Percentiles rank a stretch among this genome's conserved stretches.
phyloP scores from a whole-genome alignment of 2,888 invertebrate species.

The Perizoma affinitatum region DNA sequence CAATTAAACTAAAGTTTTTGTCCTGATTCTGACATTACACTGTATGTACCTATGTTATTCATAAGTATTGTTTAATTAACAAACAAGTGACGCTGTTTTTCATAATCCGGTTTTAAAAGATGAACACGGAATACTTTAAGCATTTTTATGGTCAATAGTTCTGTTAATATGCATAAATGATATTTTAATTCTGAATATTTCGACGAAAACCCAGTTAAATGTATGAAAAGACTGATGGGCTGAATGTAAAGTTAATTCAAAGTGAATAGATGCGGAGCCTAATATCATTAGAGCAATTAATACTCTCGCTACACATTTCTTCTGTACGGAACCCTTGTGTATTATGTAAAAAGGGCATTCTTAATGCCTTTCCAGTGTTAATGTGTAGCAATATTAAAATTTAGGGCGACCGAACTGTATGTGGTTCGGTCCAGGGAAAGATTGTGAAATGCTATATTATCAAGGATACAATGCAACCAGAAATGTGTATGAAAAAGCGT shows the following conservation, averaged over 20 bases:
- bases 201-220: conserved; percentile 39
- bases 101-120: no score
- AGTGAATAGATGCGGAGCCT: conserved; percentile 52
- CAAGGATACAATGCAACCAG: background rate
- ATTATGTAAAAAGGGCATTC: conserved; percentile 9
- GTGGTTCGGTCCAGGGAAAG: conserved; percentile 11
- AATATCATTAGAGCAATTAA: conserved; percentile 25
- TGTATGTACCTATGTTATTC: no score
- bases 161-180: background rate
- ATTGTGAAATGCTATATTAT: conserved; percentile 4
- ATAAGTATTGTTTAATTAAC: no score
- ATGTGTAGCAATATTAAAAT: conserved; percentile 19
- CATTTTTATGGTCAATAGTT: background rate
- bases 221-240: conserved; percentile 68
- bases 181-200: conserved; percentile 13
- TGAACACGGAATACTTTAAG: no score
- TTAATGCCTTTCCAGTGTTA: conserved; percentile 12
- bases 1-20: no score
- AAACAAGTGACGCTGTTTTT: no score
- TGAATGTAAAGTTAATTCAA: conserved; percentile 45
- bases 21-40: no score
- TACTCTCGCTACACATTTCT: conserved; percentile 19
- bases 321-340: background rate
- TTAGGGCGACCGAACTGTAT: conserved; percentile 5
- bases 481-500: background rate